Evolutionary conservation across 1,140 invertebrate genomes (phyloP), one percentile per base, ranked within the genome.

Genomic region (Dermatophagoides farinae): DNA sequence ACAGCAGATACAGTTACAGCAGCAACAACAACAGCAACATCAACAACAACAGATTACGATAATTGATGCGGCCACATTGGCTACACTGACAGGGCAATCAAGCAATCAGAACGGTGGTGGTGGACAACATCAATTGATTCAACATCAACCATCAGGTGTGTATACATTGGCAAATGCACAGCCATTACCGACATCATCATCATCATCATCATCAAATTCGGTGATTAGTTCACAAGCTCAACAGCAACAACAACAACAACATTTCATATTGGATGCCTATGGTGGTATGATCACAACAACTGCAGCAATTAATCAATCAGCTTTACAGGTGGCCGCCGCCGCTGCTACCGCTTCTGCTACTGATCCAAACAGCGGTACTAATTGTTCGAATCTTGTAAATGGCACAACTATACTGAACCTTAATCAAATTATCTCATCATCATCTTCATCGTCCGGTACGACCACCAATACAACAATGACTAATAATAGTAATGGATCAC

Each of bases 21-120:
- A 39, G n/a, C 53, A 44, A 20, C 53, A 55, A 16, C 53, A 55
- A 31, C 53, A 55, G 23, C 46, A 47, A 31, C 31, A 31, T 4
- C 31, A 31, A 31, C 46, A 47, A 23, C 46, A 47, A 23, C 53
- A 55, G 31, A 55, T 55, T 40, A 55, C 53, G 20, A 55, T 55
- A 14, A 55, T 55, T 23, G 41, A 55, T 44, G 53, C 53, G n/a
- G 23, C 10, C n/a, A 44, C 53, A 25, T 44, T 55, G 38, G 41
- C 53, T 11, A 4, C 46, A 47, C 14, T 31, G 53, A 14, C 14
- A 1, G 12, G 16, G 47, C 47, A 50, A 50, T 18, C 20, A 50
- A 50, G 14, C 23, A 20, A 50, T 25, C 12, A 20, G 4, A 31
- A 31, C 8, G 31, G 31, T 4, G 2, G 8, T 31, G 31, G 31